These are phyloP conservation scores for Dinothrombium tinctorium DNA, from an alignment of 1,140 invertebrate species.

Conservation along the genomic window DNA sequence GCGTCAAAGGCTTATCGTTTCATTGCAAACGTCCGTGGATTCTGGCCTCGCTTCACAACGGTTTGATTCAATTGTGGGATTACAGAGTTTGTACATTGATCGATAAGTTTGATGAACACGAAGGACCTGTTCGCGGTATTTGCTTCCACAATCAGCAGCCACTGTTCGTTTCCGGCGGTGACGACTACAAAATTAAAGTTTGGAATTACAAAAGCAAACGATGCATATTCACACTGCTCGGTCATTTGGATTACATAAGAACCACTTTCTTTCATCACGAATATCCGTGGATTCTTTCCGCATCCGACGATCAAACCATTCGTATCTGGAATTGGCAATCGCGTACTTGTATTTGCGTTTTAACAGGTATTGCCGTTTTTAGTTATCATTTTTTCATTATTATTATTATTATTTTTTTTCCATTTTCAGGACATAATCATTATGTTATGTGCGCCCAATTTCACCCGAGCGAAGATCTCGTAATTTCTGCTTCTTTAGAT, in stretches of 20 bases:
- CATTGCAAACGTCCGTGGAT: slow-evolving; percentile 97
- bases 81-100: slow-evolving; percentile 96
- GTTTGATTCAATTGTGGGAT: slow-evolving; percentile 96
- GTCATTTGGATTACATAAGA: slow-evolving; percentile 79
- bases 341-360: slow-evolving; percentile 79
- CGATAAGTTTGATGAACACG: slow-evolving; percentile 99
- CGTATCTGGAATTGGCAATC: slow-evolving; percentile 99
- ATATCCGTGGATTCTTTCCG: slow-evolving; percentile 96
- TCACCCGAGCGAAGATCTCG: slow-evolving; percentile 83
- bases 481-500: slow-evolving; percentile 91
- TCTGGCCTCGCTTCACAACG: slow-evolving; percentile 88
- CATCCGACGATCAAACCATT: slow-evolving; percentile 90
- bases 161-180: slow-evolving; percentile 93
- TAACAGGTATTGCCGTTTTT: no score
- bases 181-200: slow-evolving; percentile 98
- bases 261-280: slow-evolving; percentile 96
- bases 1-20: slow-evolving; percentile 93
- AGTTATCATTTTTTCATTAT: no score
- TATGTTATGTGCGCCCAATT: slow-evolving; percentile 99
- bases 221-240: slow-evolving; percentile 87
- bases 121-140: slow-evolving; percentile 92
- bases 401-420: no score
- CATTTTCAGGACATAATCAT: slow-evolving; percentile 94
- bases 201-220: slow-evolving; percentile 99
- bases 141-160: slow-evolving; percentile 96